Percentiles rank a stretch among this genome's conserved stretches.
Evolutionary conservation across 2,888 invertebrate genomes (phyloP).

Genomic region (Liopterus haemorrhoidalis): DNA sequence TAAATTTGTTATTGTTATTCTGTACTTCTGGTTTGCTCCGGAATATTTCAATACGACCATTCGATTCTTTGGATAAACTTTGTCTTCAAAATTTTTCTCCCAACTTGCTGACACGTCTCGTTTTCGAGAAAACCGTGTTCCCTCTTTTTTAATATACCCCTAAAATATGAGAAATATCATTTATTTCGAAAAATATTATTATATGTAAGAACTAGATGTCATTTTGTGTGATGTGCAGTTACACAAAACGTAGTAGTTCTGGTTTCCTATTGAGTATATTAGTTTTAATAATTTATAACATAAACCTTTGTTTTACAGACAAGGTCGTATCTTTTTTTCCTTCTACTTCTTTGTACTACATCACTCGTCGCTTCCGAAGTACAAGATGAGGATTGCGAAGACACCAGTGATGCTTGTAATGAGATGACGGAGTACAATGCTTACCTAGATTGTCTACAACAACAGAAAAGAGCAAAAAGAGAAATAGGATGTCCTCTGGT

Average conservation of each 20-base stretch:
- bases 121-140: too few species aligned
- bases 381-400: constrained; percentile 35
- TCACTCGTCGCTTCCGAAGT: not conserved
- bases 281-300: not conserved
- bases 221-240: constrained; percentile 22
- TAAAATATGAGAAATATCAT: too few species aligned
- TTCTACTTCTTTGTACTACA: constrained; percentile 4
- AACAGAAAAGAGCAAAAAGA: constrained; percentile 34
- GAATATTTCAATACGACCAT: too few species aligned
- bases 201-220: too few species aligned
- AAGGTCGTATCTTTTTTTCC: constrained; percentile 15
- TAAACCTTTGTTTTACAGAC: constrained; percentile 19
- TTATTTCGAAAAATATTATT: too few species aligned
- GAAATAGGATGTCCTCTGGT: constrained; percentile 29
- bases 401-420: constrained; percentile 9
- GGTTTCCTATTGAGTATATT: constrained; percentile 13
- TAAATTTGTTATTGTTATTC: too few species aligned
- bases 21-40: too few species aligned
- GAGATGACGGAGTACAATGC: constrained; percentile 35
- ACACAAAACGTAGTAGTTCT: constrained; percentile 8
- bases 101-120: too few species aligned
- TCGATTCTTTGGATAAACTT: too few species aligned
- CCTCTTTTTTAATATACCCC: too few species aligned
- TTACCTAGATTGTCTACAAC: constrained; percentile 39
- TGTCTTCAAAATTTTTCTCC: too few species aligned